Conservation (phyloP, 2,797 vertebrate species). For the Enteromius paludinosus region DNA sequence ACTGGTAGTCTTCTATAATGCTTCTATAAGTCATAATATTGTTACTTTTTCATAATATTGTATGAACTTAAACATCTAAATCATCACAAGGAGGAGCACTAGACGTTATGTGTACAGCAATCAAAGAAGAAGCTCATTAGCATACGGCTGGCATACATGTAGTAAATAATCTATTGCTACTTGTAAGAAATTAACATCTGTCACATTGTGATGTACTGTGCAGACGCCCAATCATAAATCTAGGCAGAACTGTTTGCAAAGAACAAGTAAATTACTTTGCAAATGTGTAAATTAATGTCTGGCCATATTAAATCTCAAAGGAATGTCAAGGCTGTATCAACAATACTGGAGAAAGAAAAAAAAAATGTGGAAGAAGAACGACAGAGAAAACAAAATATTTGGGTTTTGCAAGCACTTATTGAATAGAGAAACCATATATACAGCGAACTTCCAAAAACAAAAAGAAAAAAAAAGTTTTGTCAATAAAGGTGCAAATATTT, state of each 20-base stretch:
- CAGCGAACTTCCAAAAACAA: not conserved
- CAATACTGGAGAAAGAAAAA: not conserved
- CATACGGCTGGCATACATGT: not conserved
- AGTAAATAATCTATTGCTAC: constrained; percentile 10
- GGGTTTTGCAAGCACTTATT: not conserved
- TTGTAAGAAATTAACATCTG: constrained; percentile 32
- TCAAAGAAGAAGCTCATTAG: constrained; percentile 11
- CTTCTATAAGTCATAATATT: constrained; percentile 19
- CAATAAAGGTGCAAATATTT: not conserved
- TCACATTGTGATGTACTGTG: not conserved
- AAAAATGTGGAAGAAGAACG: not conserved
- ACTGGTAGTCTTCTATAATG: not conserved
- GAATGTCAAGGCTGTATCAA: constrained; percentile 50
- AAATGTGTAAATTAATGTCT: constrained; percentile 35
- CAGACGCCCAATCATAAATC: constrained; percentile 22
- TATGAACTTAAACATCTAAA: constrained; percentile 16
- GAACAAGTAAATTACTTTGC: constrained; percentile 27
- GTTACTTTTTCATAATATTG: no score
- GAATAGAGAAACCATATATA: not conserved
- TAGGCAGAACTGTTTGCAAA: not conserved
- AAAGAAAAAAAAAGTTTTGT: not conserved
- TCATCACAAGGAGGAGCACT: not conserved
- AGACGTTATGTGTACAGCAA: constrained; percentile 20
- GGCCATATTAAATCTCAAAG: constrained; percentile 64
- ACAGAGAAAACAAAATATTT: not conserved